These are phyloP conservation scores for Eonycteris spelaea DNA, from an alignment of 2,113 vertebrate genomes.

Conservation along the genomic window DNA sequence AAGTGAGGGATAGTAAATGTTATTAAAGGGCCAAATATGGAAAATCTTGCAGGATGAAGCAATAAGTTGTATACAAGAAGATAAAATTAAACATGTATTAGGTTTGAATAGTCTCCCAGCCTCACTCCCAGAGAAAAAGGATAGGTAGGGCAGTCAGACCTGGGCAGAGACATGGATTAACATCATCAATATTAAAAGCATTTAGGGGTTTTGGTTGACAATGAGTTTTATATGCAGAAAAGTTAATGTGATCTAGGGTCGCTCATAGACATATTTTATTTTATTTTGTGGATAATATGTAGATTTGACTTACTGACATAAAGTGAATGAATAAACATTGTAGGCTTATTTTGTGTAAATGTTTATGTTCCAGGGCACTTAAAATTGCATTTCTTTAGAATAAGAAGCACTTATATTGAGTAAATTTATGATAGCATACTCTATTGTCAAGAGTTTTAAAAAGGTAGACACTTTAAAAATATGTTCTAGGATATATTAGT, in stretches of 20 bases:
- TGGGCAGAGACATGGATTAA: not conserved
- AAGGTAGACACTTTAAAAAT: not conserved
- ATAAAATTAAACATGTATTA: constrained; percentile 5
- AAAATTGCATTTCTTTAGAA: constrained; percentile 15
- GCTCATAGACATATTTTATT: not conserved
- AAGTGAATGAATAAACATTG: not conserved
- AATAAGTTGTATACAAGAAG: not conserved
- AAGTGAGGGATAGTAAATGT: not conserved
- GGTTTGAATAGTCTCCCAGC: not conserved
- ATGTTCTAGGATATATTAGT: not conserved
- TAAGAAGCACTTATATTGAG: not conserved
- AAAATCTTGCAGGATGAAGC: not conserved
- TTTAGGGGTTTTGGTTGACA: not conserved
- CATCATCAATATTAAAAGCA: not conserved
- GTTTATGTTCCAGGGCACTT: not conserved
- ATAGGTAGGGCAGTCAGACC: not conserved
- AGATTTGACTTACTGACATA: not conserved
- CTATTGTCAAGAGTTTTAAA: not conserved
- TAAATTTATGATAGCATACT: not conserved
- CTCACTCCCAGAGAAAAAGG: not conserved
- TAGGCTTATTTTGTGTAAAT: not conserved
- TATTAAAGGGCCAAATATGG: not conserved
- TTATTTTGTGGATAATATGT: not conserved
- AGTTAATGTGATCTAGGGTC: not conserved
- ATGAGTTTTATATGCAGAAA: not conserved